Percentiles rank a stretch among this genome's conserved stretches.
phyloP scores from a whole-genome alignment of 2,888 invertebrate species.

The Pyrrhopygopsis socrates region DNA sequence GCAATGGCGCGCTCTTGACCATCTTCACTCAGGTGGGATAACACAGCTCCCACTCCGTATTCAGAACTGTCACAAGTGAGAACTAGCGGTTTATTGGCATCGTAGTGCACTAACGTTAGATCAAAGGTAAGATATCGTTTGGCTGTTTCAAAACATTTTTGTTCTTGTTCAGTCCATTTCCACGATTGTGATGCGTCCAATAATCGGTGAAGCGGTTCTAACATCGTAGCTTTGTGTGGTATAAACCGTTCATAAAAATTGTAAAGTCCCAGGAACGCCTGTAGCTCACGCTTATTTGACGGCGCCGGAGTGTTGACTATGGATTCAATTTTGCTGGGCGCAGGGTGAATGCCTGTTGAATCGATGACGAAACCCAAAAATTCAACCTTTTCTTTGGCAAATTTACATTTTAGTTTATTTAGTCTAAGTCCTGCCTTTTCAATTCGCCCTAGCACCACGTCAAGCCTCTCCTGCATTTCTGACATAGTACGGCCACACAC shows the following conservation, averaged over 20 bases:
- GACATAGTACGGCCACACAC: slow-evolving; percentile 61
- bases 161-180: not conserved
- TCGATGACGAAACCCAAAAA: slow-evolving; percentile 2
- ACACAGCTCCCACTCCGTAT: too few species aligned
- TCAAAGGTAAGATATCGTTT: too few species aligned
- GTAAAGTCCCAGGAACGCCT: not conserved
- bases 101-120: too few species aligned
- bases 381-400: not conserved
- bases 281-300: not conserved
- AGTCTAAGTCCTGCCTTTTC: slow-evolving; percentile 14
- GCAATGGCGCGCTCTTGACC: too few species aligned
- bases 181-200: not conserved
- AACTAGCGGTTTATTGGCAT: not conserved
- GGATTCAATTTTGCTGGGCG: not conserved
- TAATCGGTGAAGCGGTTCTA: not conserved
- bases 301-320: not conserved
- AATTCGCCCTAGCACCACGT: slow-evolving; percentile 53
- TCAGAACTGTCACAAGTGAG: too few species aligned
- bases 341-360: not conserved
- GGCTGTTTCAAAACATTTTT: not conserved
- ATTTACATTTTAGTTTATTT: not conserved
- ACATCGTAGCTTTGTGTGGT: not conserved
- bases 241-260: slow-evolving; percentile 10
- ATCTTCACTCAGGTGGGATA: too few species aligned
- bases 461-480: slow-evolving; percentile 53